These are phyloP conservation scores for Periplaneta americana DNA, from an alignment of 1,140 invertebrate genomes.

Conservation along the genomic window DNA sequence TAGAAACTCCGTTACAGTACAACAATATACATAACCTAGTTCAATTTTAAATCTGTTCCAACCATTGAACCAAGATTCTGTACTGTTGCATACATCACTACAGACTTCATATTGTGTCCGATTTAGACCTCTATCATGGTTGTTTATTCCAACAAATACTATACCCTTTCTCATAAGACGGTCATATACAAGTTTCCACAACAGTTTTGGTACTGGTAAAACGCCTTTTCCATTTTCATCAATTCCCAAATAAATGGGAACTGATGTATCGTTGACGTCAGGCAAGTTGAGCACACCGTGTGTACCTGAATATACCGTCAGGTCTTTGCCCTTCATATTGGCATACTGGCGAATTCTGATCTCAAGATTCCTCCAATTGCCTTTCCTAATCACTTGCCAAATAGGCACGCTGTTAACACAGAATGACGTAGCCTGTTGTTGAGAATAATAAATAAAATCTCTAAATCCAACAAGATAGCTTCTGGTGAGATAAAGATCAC, in stretches of 20 bases:
- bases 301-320: background rate
- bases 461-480: background rate
- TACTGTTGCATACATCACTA: background rate
- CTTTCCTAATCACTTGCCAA: background rate
- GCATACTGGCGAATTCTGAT: background rate
- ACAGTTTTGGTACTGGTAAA: background rate
- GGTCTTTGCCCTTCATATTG: background rate
- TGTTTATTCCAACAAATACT: background rate
- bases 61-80: background rate
- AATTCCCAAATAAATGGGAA: background rate
- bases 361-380: background rate
- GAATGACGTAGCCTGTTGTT: background rate
- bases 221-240: background rate
- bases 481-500: background rate
- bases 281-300: background rate
- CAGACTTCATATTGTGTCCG: background rate
- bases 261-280: background rate
- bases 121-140: background rate
- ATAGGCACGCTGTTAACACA: background rate
- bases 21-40: background rate
- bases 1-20: background rate
- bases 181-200: background rate
- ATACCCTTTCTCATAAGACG: background rate
- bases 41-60: background rate
- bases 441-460: background rate